Base-by-base conservation (phyloP, 1,140 invertebrate genomes). In the Drosophila nigromelanica region DNA sequence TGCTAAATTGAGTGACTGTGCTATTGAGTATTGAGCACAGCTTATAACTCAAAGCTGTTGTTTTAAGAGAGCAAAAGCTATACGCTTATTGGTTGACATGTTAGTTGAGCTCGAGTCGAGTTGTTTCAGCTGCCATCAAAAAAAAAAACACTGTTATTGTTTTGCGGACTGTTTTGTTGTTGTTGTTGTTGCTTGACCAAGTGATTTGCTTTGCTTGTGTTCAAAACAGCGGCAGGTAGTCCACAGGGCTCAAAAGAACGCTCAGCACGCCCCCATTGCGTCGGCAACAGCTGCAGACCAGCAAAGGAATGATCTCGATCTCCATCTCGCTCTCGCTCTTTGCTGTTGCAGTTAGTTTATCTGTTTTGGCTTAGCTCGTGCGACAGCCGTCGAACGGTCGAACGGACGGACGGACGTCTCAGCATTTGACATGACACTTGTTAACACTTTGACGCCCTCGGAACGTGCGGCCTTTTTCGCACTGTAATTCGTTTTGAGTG, bases 401-500 rank as follows among this genome's bases (percentile, higher is more conserved):
- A 3, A 35, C 33, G 5, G 27, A 5, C 33, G 33, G 0, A 6
- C 8, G 33, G 30, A 6, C 30, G 6, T 33, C 30, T 33, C 8
- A 6, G 43, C 66, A 80, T 62, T 73, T 68, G 71, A 73, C 78
- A 73, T 69, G 74, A 90, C 89, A 90, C 89, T 90, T 90, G 89
- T 90, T 90, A 83, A 79, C 80, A 90, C 80, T 77, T 90, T 80
- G 85, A 90, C 89, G 80, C 89, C 85, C 83, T 66, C 83, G 55
- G 68, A 69, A 64, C 71, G 66, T 68, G 51, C 39, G 35, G 18
- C 45, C 52, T 39, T 70, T 83, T 80, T 86, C 77, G 82, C 82
- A 87, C 62, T 63, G 81, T 86, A 86, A 86, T 67, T 86, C 78
- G 45, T 78, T 81, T 87, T 86, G 73, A 86, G 80, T 74, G 73